phyloP scores from a whole-genome alignment of 1,140 invertebrate genomes.

The Pseudomyrmex flavicornis region DNA sequence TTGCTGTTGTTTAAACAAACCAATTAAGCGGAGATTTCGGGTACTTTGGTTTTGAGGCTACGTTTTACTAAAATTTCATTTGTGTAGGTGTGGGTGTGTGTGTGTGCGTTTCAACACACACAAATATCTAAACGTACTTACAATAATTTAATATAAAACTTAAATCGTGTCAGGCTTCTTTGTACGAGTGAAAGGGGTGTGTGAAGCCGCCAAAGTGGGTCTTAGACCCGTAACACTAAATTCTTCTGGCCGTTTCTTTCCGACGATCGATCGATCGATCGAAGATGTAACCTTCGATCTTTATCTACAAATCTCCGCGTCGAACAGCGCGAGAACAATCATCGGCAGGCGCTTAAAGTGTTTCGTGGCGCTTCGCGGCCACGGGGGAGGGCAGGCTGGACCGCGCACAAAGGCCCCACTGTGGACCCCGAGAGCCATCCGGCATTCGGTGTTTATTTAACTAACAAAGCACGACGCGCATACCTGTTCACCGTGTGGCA shows the following conservation, averaged over 20 bases:
- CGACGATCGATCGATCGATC: constrained; percentile 30
- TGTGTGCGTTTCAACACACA: no score
- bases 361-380: constrained; percentile 54
- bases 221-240: constrained; percentile 11
- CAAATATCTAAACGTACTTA: no score
- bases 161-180: no score
- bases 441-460: constrained; percentile 80
- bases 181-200: no score
- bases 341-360: constrained; percentile 62
- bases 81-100: no score
- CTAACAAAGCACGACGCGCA: constrained; percentile 76
- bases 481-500: constrained; percentile 57
- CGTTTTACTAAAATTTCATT: neutral
- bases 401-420: constrained; percentile 73
- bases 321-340: constrained; percentile 45
- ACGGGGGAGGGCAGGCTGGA: constrained; percentile 10
- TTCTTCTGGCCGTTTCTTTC: constrained; percentile 28
- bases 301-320: constrained; percentile 49
- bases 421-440: constrained; percentile 68
- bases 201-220: neutral
- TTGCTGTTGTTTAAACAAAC: constrained; percentile 46
- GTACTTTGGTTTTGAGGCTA: neutral
- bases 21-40: neutral
- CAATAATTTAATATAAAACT: neutral
- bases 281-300: constrained; percentile 29